Conservation (phyloP, 2,113 vertebrate species). For the Damaliscus lunatus region DNA sequence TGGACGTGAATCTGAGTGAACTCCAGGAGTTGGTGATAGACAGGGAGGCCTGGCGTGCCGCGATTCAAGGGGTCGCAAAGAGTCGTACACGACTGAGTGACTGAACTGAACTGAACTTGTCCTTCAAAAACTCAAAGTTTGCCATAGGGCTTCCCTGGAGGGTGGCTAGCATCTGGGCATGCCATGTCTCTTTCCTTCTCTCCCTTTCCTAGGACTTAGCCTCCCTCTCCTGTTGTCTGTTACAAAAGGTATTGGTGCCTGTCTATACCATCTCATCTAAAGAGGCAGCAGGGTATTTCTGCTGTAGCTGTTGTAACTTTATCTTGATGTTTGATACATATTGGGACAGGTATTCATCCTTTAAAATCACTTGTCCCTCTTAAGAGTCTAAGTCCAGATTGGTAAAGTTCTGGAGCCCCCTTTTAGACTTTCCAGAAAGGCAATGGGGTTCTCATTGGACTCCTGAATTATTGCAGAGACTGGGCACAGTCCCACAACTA, state of each 20-base stretch:
- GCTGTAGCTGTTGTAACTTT: neutral
- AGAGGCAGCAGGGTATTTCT: neutral
- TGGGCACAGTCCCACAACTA: neutral
- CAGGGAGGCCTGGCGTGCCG: too few species aligned
- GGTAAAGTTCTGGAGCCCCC: neutral
- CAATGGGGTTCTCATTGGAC: accelerated
- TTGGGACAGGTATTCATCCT: neutral
- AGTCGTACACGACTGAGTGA: too few species aligned
- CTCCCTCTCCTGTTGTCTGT: neutral
- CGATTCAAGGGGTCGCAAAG: too few species aligned
- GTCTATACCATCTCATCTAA: neutral
- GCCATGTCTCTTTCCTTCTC: neutral
- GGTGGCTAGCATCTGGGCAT: neutral
- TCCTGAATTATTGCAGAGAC: neutral
- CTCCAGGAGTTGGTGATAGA: too few species aligned
- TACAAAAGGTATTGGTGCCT: neutral
- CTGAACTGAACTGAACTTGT: neutral
- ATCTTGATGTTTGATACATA: neutral
- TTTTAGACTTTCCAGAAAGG: neutral
- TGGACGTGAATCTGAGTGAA: too few species aligned
- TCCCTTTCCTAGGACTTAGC: neutral
- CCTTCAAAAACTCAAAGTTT: neutral
- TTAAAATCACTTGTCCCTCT: neutral
- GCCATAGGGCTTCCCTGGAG: neutral
- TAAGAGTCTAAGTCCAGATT: neutral